A percentile compares a stretch with the other conserved stretches of the same genome.
Evolutionary conservation across 30 jellyfish, hydroid and myxozoan genomes (phyloP).

Genomic region (Phacellophora camtschatica): DNA sequence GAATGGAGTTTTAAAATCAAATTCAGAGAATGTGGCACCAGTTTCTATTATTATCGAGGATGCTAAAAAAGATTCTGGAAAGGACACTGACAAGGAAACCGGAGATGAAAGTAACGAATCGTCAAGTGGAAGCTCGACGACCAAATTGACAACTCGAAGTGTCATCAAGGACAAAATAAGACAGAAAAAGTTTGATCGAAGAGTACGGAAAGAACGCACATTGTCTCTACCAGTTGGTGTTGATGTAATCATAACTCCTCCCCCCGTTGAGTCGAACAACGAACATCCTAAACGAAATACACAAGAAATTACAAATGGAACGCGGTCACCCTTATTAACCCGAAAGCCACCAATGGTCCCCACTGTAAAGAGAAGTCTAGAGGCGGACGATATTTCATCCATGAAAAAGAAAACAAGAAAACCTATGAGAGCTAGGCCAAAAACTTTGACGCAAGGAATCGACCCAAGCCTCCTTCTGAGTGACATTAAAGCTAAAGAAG

Average conservation of each 20-base stretch:
- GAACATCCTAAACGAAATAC: too few species aligned
- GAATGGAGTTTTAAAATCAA: background rate
- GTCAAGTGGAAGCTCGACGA: constrained; percentile 40
- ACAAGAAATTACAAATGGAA: constrained; percentile 17
- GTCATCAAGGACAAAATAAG: constrained; percentile 58
- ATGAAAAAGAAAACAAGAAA: constrained; percentile 17
- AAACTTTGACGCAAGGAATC: constrained; percentile 80
- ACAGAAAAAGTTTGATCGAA: constrained; percentile 35
- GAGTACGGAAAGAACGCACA: constrained; percentile 44
- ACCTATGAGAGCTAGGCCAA: constrained; percentile 75
- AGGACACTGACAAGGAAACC: background rate
- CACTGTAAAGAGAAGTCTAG: constrained; percentile 32
- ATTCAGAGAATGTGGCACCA: background rate
- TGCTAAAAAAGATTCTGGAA: background rate
- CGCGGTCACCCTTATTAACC: constrained; percentile 21
- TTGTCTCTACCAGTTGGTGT: constrained; percentile 69
- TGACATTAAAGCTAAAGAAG: constrained; percentile 57
- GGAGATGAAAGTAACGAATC: constrained; percentile 56
- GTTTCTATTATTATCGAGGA: background rate
- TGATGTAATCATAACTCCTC: constrained; percentile 30
- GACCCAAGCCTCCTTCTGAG: constrained; percentile 67
- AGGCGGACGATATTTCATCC: constrained; percentile 49
- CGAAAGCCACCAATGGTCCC: constrained; percentile 48
- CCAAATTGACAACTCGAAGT: constrained; percentile 52
- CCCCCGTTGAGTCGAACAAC: background rate